Conservation (phyloP, 2,888 invertebrate species). For the Octodonta nipae region DNA sequence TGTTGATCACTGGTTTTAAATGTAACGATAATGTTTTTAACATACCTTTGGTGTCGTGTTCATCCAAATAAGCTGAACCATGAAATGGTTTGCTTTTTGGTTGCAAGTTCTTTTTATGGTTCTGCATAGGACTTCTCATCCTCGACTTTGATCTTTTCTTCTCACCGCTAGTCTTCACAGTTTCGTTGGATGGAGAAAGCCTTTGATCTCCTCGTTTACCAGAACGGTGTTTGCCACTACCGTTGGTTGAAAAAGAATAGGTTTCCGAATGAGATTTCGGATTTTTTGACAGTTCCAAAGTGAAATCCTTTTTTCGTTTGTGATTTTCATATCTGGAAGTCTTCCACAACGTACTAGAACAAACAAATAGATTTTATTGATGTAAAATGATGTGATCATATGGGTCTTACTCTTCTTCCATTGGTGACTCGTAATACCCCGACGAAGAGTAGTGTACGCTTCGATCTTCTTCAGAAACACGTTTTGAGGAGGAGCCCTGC, state of each 20-base stretch:
- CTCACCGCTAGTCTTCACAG: constrained; percentile 25
- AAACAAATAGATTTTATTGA: constrained; percentile 1
- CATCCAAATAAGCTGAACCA: constrained; percentile 10
- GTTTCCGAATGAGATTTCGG: constrained; percentile 14
- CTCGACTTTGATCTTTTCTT: constrained; percentile 30
- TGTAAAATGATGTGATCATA: neutral
- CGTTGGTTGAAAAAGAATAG: constrained; percentile 11
- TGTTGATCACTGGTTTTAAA: no score
- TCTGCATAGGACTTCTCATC: constrained; percentile 32
- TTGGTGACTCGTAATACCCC: constrained; percentile 61
- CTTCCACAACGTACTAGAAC: constrained; percentile 35
- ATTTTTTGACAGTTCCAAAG: constrained; percentile 49
- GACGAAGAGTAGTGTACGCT: constrained; percentile 60
- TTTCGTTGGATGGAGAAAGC: constrained; percentile 23
- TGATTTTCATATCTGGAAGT: constrained; percentile 28
- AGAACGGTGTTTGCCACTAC: constrained; percentile 10
- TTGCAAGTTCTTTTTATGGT: constrained; percentile 25
- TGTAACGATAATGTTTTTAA: no score
- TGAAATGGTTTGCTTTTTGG: no score
- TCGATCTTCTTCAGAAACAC: constrained; percentile 46
- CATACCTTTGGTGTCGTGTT: constrained; percentile 18
- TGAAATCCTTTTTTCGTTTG: constrained; percentile 47
- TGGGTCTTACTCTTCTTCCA: constrained; percentile 47
- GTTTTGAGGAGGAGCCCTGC: neutral
- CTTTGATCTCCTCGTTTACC: constrained; percentile 16